These are phyloP conservation scores for Sminthurinus signatus DNA, from an alignment of 1,140 invertebrate genomes.

Conservation along the genomic window DNA sequence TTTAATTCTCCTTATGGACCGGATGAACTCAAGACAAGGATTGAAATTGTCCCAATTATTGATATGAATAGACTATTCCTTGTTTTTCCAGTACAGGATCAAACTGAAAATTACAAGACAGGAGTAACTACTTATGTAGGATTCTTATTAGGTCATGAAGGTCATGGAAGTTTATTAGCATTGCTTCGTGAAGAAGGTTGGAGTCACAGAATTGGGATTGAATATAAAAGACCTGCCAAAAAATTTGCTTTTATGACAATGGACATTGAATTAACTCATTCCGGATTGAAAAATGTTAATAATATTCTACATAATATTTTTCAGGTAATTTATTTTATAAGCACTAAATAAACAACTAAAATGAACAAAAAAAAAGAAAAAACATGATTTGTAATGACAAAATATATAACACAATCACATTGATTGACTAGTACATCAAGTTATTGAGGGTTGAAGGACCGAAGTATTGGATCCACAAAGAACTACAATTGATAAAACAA, in stretches of 20 bases:
- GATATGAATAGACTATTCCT: not conserved
- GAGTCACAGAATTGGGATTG: not conserved
- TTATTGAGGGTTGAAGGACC: no score
- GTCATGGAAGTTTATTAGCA: not conserved
- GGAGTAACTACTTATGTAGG: not conserved
- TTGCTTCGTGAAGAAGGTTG: not conserved
- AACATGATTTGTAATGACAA: no score
- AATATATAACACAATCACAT: no score
- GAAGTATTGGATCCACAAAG: no score
- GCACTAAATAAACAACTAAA: no score
- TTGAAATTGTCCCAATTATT: not conserved
- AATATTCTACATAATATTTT: constrained; percentile 79
- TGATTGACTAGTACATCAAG: no score
- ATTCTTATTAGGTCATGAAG: not conserved
- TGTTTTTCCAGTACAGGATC: not conserved
- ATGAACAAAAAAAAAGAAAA: no score
- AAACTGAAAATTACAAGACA: not conserved
- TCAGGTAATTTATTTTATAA: no score
- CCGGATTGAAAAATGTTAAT: constrained; percentile 74
- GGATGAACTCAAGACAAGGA: not conserved
- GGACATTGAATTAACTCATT: constrained; percentile 82
- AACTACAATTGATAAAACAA: no score
- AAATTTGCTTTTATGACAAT: constrained; percentile 50
- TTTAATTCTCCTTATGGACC: not conserved
- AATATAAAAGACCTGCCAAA: not conserved